These are phyloP conservation scores for Neosalanx taihuensis DNA, from an alignment of 2,797 vertebrate genomes.

Conservation along the genomic window DNA sequence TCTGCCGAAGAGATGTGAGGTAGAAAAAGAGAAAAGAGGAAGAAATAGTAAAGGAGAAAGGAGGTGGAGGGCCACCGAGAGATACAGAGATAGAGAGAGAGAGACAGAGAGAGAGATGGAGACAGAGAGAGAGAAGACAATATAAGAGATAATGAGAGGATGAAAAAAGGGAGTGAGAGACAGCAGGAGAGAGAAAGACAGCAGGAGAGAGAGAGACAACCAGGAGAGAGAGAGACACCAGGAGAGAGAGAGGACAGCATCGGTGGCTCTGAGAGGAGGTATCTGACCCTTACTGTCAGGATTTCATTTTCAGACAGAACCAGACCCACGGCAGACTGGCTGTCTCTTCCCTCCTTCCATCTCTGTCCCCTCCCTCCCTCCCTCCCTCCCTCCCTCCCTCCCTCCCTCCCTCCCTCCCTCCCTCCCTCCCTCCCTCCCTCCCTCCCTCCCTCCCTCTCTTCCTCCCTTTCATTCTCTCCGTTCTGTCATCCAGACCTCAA, in stretches of 20 bases:
- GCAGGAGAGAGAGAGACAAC: background rate
- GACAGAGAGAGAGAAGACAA: background rate
- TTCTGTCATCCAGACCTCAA: conserved; percentile 66
- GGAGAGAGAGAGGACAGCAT: background rate
- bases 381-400: conserved; percentile 14
- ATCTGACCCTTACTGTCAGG: conserved; percentile 36
- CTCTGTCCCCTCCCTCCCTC: conserved; percentile 32
- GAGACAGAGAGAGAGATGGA: no score
- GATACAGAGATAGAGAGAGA: no score
- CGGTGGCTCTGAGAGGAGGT: conserved; percentile 17
- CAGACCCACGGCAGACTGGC: conserved; percentile 32
- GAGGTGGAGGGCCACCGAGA: background rate
- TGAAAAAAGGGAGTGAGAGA: background rate
- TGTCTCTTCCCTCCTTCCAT: conserved; percentile 36
- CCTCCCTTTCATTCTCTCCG: conserved; percentile 13
- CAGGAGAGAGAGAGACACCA: background rate
- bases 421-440: conserved; percentile 29
- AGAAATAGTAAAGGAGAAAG: no score
- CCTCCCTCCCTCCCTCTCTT: background rate
- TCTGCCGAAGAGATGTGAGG: conserved; percentile 20
- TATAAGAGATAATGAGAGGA: background rate
- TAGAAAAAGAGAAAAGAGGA: background rate
- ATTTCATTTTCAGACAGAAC: conserved; percentile 34
- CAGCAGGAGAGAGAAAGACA: background rate
- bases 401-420: conserved; percentile 43